phyloP scores from a whole-genome alignment of 2,113 vertebrate species.

The Paralichthys olivaceus region DNA sequence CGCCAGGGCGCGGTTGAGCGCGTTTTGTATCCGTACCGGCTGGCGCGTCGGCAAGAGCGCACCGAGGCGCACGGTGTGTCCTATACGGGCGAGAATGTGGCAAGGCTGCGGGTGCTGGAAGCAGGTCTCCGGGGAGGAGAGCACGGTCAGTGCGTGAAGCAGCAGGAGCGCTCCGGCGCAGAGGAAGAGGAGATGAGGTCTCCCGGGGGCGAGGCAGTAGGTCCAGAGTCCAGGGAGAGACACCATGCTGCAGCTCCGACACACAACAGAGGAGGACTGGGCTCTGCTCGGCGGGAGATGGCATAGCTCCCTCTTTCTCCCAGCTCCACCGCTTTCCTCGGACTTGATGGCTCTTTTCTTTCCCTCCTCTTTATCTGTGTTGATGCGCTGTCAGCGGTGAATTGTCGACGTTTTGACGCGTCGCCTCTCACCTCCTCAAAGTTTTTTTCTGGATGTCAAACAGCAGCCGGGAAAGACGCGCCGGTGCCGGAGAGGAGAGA shows the following conservation, averaged over 20 bases:
- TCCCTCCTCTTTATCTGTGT: not conserved
- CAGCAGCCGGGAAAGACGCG: conserved; percentile 35
- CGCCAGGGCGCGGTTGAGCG: conserved; percentile 84
- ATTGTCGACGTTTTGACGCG: conserved; percentile 38
- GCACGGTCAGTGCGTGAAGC: conserved; percentile 55
- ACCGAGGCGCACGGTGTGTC: conserved; percentile 87
- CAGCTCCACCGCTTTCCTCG: conserved; percentile 69
- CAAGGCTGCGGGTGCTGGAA: conserved; percentile 85
- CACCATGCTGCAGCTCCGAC: conserved; percentile 81
- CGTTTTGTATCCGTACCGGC: conserved; percentile 84
- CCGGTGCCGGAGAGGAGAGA: conserved; percentile 41
- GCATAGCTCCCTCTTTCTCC: conserved; percentile 81
- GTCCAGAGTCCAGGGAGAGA: conserved; percentile 78
- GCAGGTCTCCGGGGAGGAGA: conserved; percentile 76
- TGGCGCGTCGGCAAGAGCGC: conserved; percentile 85
- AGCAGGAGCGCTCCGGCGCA: conserved; percentile 60
- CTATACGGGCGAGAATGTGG: conserved; percentile 84
- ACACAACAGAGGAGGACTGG: conserved; percentile 76
- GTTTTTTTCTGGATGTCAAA: conserved; percentile 62
- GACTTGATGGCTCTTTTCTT: conserved; percentile 66
- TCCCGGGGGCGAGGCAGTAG: conserved; percentile 74
- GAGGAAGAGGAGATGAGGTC: conserved; percentile 66
- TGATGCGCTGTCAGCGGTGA: conserved; percentile 50
- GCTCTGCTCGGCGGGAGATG: conserved; percentile 79
- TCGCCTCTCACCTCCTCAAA: conserved; percentile 65